Evolutionary conservation across 2,113 vertebrate species (phyloP), one percentile per base, ranked within the genome.

Genomic region (Solea senegalensis): DNA sequence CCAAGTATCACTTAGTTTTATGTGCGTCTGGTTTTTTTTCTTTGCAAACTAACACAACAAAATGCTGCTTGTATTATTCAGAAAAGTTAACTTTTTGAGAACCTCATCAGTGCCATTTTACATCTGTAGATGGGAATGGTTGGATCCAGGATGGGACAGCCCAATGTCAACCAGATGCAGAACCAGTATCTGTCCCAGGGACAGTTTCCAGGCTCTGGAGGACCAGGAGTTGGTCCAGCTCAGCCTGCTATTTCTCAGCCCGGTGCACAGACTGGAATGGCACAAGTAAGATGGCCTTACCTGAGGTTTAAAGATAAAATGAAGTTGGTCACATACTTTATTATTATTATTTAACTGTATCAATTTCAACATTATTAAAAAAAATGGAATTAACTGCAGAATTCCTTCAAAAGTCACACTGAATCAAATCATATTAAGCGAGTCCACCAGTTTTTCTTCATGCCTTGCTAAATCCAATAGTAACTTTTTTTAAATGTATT

Each of bases 171-270:
- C 67, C 95, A 95, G 83, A 91, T 96, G 72, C 97, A 96, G 89
- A 97, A 90, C 92, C 97, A 96, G 44, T 99, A 97, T 86, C 88
- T 98, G 65, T 88, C 95, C 26, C 94, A 96, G 74, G 91, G 92
- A 64, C 96, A 94, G 63, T 99, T 97, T 86, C 91, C 96, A 59
- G 87, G 94, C 40, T 88, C 95, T 40, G 93, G 93, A 28, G 93
- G 93, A 28, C 95, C 95, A 78, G 87, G 90, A 89, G 86, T 94
- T 90, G 94, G 91, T 89, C 54, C 95, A 90, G 84, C 84, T 51
- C 86, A 89, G 68, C 72, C 88, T 69, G 90, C 69, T 77, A 95
- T 94, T 92, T 77, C 77, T 59, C 83, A 95, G 74, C 86, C 95
- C 90, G 94, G 95, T 83, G 69, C 85, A 40, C 90, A 90, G 57